Conservation (phyloP, 2,113 vertebrate genomes). For the Poecilia latipinna region DNA sequence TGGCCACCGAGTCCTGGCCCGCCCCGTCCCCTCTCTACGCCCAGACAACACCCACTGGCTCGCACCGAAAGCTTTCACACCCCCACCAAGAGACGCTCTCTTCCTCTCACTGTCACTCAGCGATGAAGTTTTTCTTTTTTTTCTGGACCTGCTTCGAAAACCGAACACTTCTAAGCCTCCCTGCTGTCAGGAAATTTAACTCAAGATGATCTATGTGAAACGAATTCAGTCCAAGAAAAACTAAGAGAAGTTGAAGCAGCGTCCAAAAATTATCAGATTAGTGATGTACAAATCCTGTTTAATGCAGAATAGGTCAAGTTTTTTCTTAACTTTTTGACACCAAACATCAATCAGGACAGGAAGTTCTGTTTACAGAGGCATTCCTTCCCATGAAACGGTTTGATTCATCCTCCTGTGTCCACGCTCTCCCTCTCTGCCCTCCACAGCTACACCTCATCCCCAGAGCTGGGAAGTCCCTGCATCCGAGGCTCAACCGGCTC, state of each 20-base stretch:
- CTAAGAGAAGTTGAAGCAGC: not conserved
- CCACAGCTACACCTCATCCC: slow-evolving; percentile 47
- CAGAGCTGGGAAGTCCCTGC: slow-evolving; percentile 71
- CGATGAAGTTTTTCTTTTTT: slow-evolving; percentile 27
- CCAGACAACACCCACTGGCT: slow-evolving; percentile 68
- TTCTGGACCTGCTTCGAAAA: slow-evolving; percentile 32
- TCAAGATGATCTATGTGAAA: not conserved
- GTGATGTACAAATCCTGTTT: not conserved
- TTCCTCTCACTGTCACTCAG: slow-evolving; percentile 28
- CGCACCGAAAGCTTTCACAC: slow-evolving; percentile 62
- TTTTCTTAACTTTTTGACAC: not conserved
- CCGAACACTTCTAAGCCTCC: slow-evolving; percentile 39
- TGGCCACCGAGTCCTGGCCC: slow-evolving; percentile 70
- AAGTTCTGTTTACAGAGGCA: not conserved
- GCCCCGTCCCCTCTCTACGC: slow-evolving; percentile 63
- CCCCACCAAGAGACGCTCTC: slow-evolving; percentile 34
- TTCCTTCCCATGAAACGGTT: not conserved
- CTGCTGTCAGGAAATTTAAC: slow-evolving; percentile 2
- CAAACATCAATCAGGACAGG: not conserved
- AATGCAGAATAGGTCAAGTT: not conserved
- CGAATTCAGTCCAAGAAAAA: not conserved
- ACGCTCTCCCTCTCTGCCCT: slow-evolving; percentile 6
- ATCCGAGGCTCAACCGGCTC: slow-evolving; percentile 62
- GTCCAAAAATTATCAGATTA: not conserved
- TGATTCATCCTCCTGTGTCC: slow-evolving; percentile 18